Percentiles rank a stretch among this genome's conserved stretches.
Evolutionary conservation across 2,113 vertebrate species (phyloP).

Genomic region (Saccopteryx leptura): DNA sequence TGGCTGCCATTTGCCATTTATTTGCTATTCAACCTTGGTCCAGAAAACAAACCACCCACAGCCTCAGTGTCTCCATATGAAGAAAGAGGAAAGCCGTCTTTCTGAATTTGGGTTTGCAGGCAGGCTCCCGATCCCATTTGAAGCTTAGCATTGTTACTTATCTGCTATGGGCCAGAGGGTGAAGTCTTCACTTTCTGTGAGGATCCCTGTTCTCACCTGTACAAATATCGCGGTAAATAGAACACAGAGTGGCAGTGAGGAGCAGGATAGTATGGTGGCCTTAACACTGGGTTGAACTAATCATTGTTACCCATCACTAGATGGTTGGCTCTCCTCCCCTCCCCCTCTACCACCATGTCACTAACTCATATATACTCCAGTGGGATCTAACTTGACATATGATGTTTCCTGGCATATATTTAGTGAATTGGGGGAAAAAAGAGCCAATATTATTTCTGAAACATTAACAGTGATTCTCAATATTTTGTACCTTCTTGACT

Average conservation of each 20-base stretch:
- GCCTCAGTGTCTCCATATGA: background rate
- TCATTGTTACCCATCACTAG: background rate
- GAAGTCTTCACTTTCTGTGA: background rate
- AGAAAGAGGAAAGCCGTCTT: background rate
- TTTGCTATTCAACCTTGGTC: background rate
- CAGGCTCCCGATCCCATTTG: background rate
- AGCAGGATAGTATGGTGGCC: too few relatives aligned
- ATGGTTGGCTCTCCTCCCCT: background rate
- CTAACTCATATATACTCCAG: background rate
- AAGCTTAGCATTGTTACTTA: background rate
- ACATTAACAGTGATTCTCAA: background rate
- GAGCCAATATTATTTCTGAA: background rate
- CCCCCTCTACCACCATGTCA: background rate
- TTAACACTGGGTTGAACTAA: background rate
- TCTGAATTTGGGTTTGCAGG: background rate
- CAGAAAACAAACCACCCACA: background rate
- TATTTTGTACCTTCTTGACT: background rate
- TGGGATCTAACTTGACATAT: background rate
- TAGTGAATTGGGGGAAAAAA: background rate
- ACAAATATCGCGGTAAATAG: too few relatives aligned
- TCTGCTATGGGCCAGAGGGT: background rate
- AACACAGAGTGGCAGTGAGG: background rate
- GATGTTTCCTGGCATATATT: background rate
- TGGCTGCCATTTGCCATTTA: background rate
- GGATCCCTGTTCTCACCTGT: background rate